Evolutionary conservation across 2,113 vertebrate genomes (phyloP), one percentile per base, ranked within the genome.

Genomic region (Hucho hucho): DNA sequence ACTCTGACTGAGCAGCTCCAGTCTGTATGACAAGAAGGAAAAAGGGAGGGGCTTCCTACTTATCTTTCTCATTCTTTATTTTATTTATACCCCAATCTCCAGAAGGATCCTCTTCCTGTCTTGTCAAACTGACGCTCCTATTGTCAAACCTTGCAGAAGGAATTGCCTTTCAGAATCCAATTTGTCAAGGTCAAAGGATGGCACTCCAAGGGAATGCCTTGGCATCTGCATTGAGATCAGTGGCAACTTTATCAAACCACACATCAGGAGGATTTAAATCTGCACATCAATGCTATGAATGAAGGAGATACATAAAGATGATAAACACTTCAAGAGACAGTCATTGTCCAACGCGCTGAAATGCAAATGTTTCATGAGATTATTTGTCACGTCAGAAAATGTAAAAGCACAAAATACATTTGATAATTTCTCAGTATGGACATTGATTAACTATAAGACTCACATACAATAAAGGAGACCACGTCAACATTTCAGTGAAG

Each of bases 181-280:
- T 95, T 95, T 95, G 93, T 95, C 93, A 95, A 93, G 91, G 78
- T 70, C 89, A 43, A 91, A 92, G 92, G 90, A 89, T 91, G 24
- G 61, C 91, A 88, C 83, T 25, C 22, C 72, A 49, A 53, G 68
- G 86, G 91, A 92, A 91, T 92, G 88, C 91, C 88, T 87, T 90
- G 76, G 79, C 76, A 82, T 74, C 67, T 77, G 70, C 84, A 73
- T 82, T 77, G 87, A 92, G 92, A 91, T 89, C 89, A 84, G 87
- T 70, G 0, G 89, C 11, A 88, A 93, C 93, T 95, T 94, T 94
- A 93, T 93, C 72, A 91, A 92, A 79, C 72, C 56, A 81, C 76
- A 76, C 80, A 84, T 82, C 82, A 71, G 70, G 20, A 82, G 59
- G 58, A 69, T 74, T 82, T 75, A 58, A 76, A 78, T 64, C 37